Evolutionary conservation across 2,888 invertebrate species (phyloP).

Genomic region (Cylloceria caligata): DNA sequence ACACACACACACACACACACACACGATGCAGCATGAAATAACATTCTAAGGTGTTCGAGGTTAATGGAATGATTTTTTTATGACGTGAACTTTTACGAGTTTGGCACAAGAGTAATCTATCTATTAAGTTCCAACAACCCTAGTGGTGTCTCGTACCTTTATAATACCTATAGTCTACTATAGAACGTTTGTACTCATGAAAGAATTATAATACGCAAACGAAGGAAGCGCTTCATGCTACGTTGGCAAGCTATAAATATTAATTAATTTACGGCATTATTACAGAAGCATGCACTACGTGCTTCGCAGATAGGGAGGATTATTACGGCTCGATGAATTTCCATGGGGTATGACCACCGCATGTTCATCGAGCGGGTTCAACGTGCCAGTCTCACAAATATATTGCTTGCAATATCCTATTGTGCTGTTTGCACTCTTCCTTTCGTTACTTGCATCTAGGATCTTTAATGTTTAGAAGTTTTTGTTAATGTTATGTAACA

Average conservation of each 20-base stretch:
- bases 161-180: conserved; percentile 18
- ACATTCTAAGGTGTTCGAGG: neutral
- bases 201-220: conserved; percentile 57
- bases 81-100: conserved; percentile 34
- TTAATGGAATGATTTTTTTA: conserved; percentile 38
- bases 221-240: conserved; percentile 76
- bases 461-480: neutral
- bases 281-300: conserved; percentile 58
- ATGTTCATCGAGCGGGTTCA: conserved; percentile 39
- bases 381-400: conserved; percentile 18
- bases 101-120: conserved; percentile 21
- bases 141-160: neutral
- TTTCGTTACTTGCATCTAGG: conserved; percentile 1
- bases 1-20: no score
- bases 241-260: conserved; percentile 81
- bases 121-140: conserved; percentile 21
- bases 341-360: conserved; percentile 64
- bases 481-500: neutral
- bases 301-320: conserved; percentile 49
- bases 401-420: conserved; percentile 15
- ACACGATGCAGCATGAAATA: neutral
- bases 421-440: conserved; percentile 34
- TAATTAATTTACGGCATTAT: conserved; percentile 81
- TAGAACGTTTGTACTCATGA: conserved; percentile 40
- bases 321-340: conserved; percentile 75